Evolutionary conservation across 2,888 invertebrate genomes (phyloP), one percentile per base, ranked within the genome.

Genomic region (Papilio demoleus): DNA sequence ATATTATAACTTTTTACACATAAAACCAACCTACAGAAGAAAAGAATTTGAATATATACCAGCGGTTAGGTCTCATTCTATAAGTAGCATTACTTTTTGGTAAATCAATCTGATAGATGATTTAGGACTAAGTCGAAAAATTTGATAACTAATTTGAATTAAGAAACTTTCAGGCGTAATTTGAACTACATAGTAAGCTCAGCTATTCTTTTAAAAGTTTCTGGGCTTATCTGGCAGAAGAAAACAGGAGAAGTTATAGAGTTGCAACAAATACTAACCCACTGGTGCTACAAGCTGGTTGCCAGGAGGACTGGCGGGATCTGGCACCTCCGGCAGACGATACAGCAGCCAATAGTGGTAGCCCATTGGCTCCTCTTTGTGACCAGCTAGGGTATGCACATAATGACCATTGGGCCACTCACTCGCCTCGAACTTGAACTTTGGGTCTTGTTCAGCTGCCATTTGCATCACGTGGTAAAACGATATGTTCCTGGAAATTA

Each of bases 391-490:
- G 0, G 97, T 97, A 86, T 97, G 97, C 27, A 97, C 97, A 85
- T 97, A 97, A 84, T 97, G 97, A 0, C 97, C 97, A 82, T 97
- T 97, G 1, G 97, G 97, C 97, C 97, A 97, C 82, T 97, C 96
- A 75, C 97, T 95, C 0, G 97, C 97, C 73, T 95, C 95, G 82
- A 96, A 96, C 79, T 95, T 94, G 85, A 93, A 94, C 83, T 94
- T 93, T 1, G 95, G 93, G 82, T 97, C 97, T 78, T 95, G 93
- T 73, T 96, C 96, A 70, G 97, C 96, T 0, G 97, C 97, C 88
- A 95, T 94, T 82, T 96, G 95, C 97, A 97, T 97, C 74, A 96
- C 95, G 81, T 94, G 94, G 84, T 94, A 94, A 87, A 94, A 94
- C 56, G 94, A 94, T 42, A 94, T 94, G 84, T 94, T 94, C 81